Base-by-base conservation (phyloP, 2,113 vertebrate species). In the Andinoacara biseriatus region DNA sequence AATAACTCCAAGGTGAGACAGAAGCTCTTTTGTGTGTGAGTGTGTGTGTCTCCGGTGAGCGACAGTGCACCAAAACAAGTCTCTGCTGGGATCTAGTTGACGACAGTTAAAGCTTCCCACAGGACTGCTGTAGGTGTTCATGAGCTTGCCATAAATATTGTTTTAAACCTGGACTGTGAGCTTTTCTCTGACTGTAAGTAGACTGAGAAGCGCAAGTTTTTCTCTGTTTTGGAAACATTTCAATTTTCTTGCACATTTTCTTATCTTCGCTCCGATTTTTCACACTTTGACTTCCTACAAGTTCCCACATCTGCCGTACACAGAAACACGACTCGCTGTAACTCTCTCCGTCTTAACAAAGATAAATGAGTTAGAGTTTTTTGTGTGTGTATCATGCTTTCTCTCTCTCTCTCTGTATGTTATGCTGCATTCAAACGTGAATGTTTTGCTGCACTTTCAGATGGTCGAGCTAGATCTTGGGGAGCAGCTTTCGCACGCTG, bases 381-480 rank as follows among this genome's bases (percentile, higher is more conserved):
- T 15, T 54, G 18, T 49, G 14, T 6, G 46, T 49, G 43, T 5
- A 8, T 8, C 35, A 2, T 38, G 8, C 35, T 38, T 38, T 38
- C 35, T 38, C 35, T 38, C n/a, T n/a, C 24, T 46, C 10, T 35
- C 2, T 24, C 1, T n/a, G 20, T 29, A 7, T 22, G 29, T 26
- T 67, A 14, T 58, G 31, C 33, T 10, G 5, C 74, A 52, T 72
- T 74, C 7, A 38, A 82, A 81, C 75, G 57, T 18, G 18, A 49
- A 8, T 84, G 33, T 83, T 86, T 86, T 84, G n/a, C 40, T 87
- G 49, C 56, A 24, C 74, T 92, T 90, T 79, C 88, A 94, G 93
- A 88, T 93, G 88, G 86, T 82, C 86, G 89, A 87, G 75, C 69
- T 81, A 78, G 77, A 88, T 89, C 29, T 88, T 1, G 58, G 76